Evolutionary conservation across 1,140 invertebrate species (phyloP).

Genomic region (Leptinotarsa defecta): DNA sequence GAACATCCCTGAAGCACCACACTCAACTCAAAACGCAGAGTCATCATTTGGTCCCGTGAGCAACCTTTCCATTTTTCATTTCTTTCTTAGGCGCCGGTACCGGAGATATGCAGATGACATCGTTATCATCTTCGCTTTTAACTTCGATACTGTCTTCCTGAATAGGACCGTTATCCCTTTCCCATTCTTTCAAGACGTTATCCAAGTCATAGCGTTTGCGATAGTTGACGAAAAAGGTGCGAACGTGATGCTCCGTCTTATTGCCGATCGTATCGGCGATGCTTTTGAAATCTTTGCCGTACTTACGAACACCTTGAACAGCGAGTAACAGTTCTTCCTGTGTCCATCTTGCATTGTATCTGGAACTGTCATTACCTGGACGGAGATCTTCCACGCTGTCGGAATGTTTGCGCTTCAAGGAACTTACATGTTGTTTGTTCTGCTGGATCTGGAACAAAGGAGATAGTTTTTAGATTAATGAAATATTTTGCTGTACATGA

Average conservation of each 20-base stretch:
- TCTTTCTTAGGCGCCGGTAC: slow-evolving; percentile 48
- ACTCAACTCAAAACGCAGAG: slow-evolving; percentile 18
- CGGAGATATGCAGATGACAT: slow-evolving; percentile 54
- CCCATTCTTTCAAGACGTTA: slow-evolving; percentile 85
- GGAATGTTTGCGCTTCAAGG: slow-evolving; percentile 76
- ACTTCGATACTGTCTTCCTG: slow-evolving; percentile 43
- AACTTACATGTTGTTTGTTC: slow-evolving; percentile 90
- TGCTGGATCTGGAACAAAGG: slow-evolving; percentile 80
- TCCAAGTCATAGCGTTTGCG: slow-evolving; percentile 86
- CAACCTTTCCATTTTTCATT: slow-evolving; percentile 49
- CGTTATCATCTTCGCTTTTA: slow-evolving; percentile 51
- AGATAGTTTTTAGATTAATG: slow-evolving; percentile 20
- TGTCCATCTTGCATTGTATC: slow-evolving; percentile 73
- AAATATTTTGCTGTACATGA: background rate
- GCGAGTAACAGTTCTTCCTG: slow-evolving; percentile 90
- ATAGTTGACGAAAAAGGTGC: slow-evolving; percentile 90
- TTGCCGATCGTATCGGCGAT: slow-evolving; percentile 95
- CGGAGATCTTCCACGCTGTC: slow-evolving; percentile 76
- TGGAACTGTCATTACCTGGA: slow-evolving; percentile 55
- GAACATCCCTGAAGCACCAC: background rate
- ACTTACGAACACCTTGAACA: slow-evolving; percentile 90
- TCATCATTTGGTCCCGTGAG: slow-evolving; percentile 46
- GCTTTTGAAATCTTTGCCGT: slow-evolving; percentile 93
- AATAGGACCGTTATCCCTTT: slow-evolving; percentile 70
- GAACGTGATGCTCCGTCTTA: slow-evolving; percentile 90